Conservation (phyloP, 2,888 invertebrate genomes). For the Leistus spinibarbis region DNA sequence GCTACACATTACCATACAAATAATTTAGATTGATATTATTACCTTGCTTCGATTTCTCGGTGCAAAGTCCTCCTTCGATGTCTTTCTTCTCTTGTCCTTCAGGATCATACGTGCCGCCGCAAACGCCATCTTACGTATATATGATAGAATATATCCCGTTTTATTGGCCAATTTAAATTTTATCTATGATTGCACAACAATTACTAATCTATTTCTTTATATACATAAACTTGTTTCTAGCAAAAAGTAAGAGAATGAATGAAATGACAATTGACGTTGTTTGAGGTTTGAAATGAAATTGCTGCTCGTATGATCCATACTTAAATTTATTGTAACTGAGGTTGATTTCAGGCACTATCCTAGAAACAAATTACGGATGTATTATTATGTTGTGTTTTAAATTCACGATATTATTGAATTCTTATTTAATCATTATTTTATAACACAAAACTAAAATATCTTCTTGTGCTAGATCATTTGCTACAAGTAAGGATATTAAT, state of each 20-base stretch:
- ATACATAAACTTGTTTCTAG: neutral
- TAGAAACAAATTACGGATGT: conserved; percentile 1
- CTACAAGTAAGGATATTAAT: no score
- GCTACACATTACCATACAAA: no score
- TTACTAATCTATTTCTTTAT: neutral
- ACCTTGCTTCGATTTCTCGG: conserved; percentile 83
- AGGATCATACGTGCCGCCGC: conserved; percentile 84
- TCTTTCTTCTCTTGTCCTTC: conserved; percentile 80
- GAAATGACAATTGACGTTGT: neutral
- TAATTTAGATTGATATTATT: no score
- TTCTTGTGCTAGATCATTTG: no score
- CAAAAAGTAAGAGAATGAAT: conserved; percentile 5
- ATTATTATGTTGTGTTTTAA: no score
- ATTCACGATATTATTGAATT: no score
- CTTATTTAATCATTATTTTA: no score
- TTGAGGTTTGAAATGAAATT: conserved; percentile 5
- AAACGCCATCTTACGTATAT: conserved; percentile 68
- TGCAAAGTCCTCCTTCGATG: conserved; percentile 80
- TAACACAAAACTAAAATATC: no score
- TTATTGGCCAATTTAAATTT: neutral
- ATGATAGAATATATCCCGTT: conserved; percentile 15
- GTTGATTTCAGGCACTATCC: conserved; percentile 26
- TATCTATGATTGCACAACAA: neutral
- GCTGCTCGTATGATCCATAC: conserved; percentile 10
- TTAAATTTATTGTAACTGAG: conserved; percentile 1